Percentiles rank a stretch among this genome's conserved stretches.
phyloP scores from a whole-genome alignment of 2,888 invertebrate species.

The Nipponacmea schrenckii region DNA sequence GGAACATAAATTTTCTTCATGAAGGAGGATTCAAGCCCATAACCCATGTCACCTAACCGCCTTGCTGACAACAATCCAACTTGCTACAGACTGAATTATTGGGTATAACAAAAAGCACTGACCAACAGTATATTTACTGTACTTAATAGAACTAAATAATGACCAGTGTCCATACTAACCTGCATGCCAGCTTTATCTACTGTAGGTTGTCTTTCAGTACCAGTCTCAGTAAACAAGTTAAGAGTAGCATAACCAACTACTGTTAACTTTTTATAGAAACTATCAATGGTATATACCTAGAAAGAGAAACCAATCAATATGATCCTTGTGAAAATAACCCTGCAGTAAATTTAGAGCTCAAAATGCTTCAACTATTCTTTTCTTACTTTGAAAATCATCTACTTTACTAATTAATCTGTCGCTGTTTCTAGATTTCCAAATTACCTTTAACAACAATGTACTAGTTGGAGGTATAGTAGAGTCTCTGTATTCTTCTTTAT shows the following conservation, averaged over 20 bases:
- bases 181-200: conserved; percentile 57
- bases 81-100: too few relatives aligned
- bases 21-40: too few relatives aligned
- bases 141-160: too few relatives aligned
- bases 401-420: too few relatives aligned
- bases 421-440: not conserved
- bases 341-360: too few relatives aligned
- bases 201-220: conserved; percentile 61
- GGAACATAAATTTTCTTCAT: too few relatives aligned
- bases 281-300: conserved; percentile 65
- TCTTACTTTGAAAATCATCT: too few relatives aligned
- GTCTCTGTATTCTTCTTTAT: conserved; percentile 60
- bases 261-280: conserved; percentile 55
- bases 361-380: too few relatives aligned
- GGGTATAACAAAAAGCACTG: too few relatives aligned
- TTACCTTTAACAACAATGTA: conserved; percentile 64
- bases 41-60: too few relatives aligned
- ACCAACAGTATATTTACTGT: too few relatives aligned
- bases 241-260: conserved; percentile 63
- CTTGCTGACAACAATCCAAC: too few relatives aligned
- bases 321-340: not conserved
- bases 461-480: conserved; percentile 61
- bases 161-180: conserved; percentile 36
- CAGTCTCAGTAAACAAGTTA: conserved; percentile 64
- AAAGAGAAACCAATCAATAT: conserved; percentile 10